Evolutionary conservation across 2,888 invertebrate species (phyloP), one percentile per base, ranked within the genome.

Genomic region (Ectemnius lituratus): DNA sequence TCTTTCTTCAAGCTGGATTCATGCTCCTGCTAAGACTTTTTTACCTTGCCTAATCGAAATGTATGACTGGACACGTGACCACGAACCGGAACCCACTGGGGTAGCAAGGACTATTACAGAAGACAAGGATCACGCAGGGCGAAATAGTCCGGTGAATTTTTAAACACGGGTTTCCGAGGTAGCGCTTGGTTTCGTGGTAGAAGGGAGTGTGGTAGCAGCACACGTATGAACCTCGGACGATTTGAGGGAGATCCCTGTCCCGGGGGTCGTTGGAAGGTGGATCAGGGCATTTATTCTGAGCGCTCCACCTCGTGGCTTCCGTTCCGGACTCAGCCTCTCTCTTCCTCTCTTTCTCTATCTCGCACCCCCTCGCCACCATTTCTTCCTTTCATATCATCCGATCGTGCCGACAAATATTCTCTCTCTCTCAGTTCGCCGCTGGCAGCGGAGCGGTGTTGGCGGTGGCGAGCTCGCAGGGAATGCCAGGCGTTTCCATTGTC

Each of bases 401-500:
- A 27, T 20, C 59, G 23, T 46, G 14, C 63, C 69, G 70, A 73
- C 77, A 77, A 70, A 75, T 75, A 37, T 37, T 52, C 52, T 52
- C 52, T 52, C 52, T 52, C 52, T 78, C 62, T 65, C 73, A 28
- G 37, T 58, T 65, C 70, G 72, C 65, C 18, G 56, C 66, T 23
- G 23, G 23, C 23, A 23, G 23, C 23, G 23, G 23, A 23, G 58
- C 46, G 16, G 62, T 45, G 64, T 66, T 68, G 73, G 70, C 75
- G 37, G 75, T 60, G 70, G 56, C 59, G 49, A 77, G 74, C 73
- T 76, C 79, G 77, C 75, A 70, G 82, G 81, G 85, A 88, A 87
- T 87, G 80, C 80, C 78, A 85, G 82, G 83, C 86, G 85, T 85
- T 83, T 75, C 85, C 64, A 87, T 88, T 88, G 85, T 88, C 49